These are phyloP conservation scores for Halichoerus grypus DNA, from an alignment of 2,113 vertebrate species.

Conservation along the genomic window DNA sequence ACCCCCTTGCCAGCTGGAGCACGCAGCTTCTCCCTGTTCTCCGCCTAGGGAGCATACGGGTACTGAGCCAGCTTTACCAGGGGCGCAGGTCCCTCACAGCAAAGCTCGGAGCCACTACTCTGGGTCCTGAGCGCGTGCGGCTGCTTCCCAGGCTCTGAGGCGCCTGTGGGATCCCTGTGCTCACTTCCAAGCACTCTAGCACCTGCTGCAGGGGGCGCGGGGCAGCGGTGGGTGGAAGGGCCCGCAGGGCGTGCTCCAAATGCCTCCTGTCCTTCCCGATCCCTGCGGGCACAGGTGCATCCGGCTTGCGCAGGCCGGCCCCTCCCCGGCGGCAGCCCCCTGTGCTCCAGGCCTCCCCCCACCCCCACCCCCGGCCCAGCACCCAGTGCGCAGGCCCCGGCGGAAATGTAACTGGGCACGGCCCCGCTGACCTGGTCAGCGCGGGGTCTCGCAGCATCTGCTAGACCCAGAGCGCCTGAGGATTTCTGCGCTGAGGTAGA, in stretches of 20 bases:
- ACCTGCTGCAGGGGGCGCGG: no score
- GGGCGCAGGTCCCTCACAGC: no score
- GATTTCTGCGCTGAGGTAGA: conserved; percentile 96
- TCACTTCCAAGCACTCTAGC: background rate
- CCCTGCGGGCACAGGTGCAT: no score
- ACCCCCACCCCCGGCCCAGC: background rate
- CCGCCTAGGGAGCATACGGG: no score
- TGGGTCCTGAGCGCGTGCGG: no score
- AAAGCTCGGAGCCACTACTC: no score
- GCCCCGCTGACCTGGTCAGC: no score
- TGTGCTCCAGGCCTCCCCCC: conserved; percentile 64
- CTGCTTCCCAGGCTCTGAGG: background rate
- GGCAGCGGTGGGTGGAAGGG: no score
- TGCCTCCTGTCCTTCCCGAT: no score
- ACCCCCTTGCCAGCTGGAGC: background rate
- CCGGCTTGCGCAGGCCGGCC: background rate
- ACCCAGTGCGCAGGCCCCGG: conserved; percentile 80
- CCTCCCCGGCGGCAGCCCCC: conserved; percentile 60
- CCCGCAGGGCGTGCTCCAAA: no score
- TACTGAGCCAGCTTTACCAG: no score
- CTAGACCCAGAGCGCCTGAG: conserved; percentile 88
- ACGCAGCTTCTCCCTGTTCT: no score
- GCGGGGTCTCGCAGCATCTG: conserved; percentile 84
- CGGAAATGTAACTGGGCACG: background rate
- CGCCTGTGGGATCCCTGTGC: background rate